Conservation (phyloP, 1,140 invertebrate genomes). For the Colletes latitarsis region DNA sequence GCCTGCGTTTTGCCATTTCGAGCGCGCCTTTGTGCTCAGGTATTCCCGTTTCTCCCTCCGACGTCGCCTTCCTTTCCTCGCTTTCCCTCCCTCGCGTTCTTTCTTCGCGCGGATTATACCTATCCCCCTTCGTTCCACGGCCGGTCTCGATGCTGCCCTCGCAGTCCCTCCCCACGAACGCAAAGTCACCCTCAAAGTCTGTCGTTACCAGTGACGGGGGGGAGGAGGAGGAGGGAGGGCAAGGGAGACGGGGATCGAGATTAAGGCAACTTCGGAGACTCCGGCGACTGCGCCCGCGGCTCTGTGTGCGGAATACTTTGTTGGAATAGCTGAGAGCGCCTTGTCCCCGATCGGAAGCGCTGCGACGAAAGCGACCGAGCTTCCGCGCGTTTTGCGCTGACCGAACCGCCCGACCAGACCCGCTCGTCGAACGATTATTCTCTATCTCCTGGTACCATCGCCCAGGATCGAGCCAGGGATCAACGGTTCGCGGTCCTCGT, state of each 20-base stretch:
- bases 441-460: background rate
- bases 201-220: constrained; percentile 33
- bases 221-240: too few relatives aligned
- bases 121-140: background rate
- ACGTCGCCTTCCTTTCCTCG: constrained; percentile 2
- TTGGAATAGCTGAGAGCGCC: constrained; percentile 40
- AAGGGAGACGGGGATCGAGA: constrained; percentile 34
- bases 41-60: constrained; percentile 1
- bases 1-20: constrained; percentile 38
- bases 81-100: constrained; percentile 1
- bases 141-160: background rate
- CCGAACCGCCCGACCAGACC: constrained; percentile 2
- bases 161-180: background rate
- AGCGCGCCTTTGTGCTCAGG: constrained; percentile 49
- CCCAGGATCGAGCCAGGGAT: background rate
- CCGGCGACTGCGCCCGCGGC: constrained; percentile 37
- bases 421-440: too few relatives aligned
- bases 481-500: too few relatives aligned
- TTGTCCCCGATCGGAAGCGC: constrained; percentile 40
- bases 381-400: constrained; percentile 2
- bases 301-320: constrained; percentile 50
- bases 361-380: constrained; percentile 25
- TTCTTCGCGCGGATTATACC: constrained; percentile 41
- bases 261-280: constrained; percentile 56
- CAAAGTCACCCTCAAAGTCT: constrained; percentile 57